These are phyloP conservation scores for Willisornis vidua DNA, from an alignment of 2,113 vertebrate genomes.

Conservation along the genomic window DNA sequence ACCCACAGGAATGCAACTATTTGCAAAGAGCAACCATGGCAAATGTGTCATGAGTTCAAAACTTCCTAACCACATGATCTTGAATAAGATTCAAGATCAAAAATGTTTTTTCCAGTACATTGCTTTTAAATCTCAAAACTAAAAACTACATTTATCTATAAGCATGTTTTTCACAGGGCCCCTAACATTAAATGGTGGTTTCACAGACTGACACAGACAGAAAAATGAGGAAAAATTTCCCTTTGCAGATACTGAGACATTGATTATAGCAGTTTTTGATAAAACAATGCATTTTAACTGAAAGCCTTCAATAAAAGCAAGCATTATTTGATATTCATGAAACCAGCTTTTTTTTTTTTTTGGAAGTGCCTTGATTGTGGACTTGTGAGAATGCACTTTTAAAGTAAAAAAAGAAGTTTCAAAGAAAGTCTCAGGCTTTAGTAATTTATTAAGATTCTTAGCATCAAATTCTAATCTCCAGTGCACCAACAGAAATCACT, in stretches of 20 bases:
- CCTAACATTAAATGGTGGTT: neutral
- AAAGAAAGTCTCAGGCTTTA: neutral
- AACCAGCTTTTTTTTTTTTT: neutral
- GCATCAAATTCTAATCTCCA: neutral
- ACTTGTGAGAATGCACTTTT: neutral
- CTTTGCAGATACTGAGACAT: neutral
- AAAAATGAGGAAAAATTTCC: neutral
- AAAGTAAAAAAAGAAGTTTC: neutral
- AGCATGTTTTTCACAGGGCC: neutral
- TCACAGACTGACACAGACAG: neutral
- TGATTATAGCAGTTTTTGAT: neutral
- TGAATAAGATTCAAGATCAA: slow-evolving; percentile 16
- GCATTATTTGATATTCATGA: neutral
- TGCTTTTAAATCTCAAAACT: neutral
- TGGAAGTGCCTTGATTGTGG: neutral
- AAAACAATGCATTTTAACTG: neutral
- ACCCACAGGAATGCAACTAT: slow-evolving; percentile 17
- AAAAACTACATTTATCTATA: neutral
- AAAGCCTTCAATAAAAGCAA: neutral
- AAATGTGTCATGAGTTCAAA: neutral
- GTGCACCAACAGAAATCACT: neutral
- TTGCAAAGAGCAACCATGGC: neutral
- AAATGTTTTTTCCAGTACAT: neutral
- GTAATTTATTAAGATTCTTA: neutral
- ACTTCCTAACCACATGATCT: slow-evolving; percentile 2